A percentile compares a stretch with the other conserved stretches of the same genome.
These are phyloP conservation scores for Philypnodon macrostomus DNA, from an alignment of 2,797 vertebrate genomes.

Conservation along the genomic window DNA sequence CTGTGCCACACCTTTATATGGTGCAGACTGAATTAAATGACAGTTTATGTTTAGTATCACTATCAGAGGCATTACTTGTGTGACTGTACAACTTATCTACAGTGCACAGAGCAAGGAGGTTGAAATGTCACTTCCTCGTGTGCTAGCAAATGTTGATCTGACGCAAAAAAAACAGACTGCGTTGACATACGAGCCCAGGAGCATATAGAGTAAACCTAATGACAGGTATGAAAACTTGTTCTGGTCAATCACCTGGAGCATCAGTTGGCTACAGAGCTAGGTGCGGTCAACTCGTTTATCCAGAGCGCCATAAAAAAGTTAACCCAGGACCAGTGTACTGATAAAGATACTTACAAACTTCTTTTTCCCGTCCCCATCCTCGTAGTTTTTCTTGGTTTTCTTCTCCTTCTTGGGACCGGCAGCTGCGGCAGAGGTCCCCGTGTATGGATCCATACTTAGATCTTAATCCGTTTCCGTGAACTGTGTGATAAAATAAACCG, in stretches of 20 bases:
- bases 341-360: slow-evolving; percentile 78
- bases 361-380: slow-evolving; percentile 80
- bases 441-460: slow-evolving; percentile 70
- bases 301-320: not conserved
- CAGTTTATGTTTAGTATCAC: too few species aligned
- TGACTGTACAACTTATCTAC: slow-evolving; percentile 6
- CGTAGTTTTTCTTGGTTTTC: slow-evolving; percentile 77
- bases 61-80: not conserved
- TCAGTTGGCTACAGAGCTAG: slow-evolving; percentile 8
- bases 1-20: slow-evolving; percentile 30
- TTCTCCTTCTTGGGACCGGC: slow-evolving; percentile 77
- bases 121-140: slow-evolving; percentile 49
- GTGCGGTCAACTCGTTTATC: not conserved
- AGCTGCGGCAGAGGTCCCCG: slow-evolving; percentile 71
- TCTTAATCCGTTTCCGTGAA: slow-evolving; percentile 46
- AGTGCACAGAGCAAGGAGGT: slow-evolving; percentile 2
- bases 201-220: slow-evolving; percentile 18
- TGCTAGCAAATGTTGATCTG: slow-evolving; percentile 8
- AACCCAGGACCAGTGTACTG: too few species aligned
- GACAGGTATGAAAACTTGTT: slow-evolving; percentile 27
- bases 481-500: slow-evolving; percentile 32
- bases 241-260: slow-evolving; percentile 22
- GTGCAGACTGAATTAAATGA: too few species aligned
- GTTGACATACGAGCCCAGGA: slow-evolving; percentile 12
- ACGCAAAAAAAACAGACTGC: not conserved